Conservation (phyloP, 2,113 vertebrate species). For the Hydropotes inermis region DNA sequence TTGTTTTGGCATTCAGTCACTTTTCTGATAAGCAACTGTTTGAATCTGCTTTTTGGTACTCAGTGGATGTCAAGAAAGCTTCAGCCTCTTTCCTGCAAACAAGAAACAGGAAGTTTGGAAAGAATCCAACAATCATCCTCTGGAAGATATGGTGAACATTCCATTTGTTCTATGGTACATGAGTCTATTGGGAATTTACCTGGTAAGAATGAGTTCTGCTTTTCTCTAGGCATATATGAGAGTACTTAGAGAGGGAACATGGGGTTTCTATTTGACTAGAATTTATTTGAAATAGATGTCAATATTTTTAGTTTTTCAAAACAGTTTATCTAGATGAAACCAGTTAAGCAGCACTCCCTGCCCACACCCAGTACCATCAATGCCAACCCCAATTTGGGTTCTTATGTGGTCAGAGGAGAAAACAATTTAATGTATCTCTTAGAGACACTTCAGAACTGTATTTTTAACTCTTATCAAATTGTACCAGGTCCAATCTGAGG, state of each 20-base stretch:
- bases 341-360: background rate
- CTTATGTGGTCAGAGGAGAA: background rate
- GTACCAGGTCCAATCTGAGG: background rate
- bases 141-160: background rate
- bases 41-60: background rate
- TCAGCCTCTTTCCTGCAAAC: background rate
- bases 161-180: background rate
- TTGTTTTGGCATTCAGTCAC: background rate
- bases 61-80: background rate
- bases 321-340: background rate
- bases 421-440: background rate
- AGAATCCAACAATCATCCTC: background rate
- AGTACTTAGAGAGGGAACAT: background rate
- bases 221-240: background rate
- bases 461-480: background rate
- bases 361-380: background rate
- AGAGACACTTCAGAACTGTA: background rate
- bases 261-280: background rate
- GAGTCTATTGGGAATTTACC: background rate
- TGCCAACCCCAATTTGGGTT: accelerated
- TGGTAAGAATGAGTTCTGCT: background rate
- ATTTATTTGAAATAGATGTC: background rate
- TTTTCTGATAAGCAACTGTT: background rate
- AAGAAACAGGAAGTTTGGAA: background rate
- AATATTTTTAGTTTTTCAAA: background rate